phyloP scores from a whole-genome alignment of 2,797 vertebrate species.

The Gadopsis marmoratus region DNA sequence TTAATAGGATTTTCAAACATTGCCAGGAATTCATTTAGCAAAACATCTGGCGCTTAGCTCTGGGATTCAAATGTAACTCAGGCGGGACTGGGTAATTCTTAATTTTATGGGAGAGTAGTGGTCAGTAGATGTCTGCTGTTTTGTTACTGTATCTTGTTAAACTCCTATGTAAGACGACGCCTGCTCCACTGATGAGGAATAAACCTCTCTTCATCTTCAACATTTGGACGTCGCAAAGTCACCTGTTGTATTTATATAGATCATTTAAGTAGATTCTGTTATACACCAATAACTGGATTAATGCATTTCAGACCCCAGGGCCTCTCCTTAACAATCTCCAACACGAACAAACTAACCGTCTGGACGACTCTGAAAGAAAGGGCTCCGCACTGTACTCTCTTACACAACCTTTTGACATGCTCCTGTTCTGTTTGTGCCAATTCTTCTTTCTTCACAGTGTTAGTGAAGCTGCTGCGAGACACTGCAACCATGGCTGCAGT shows the following conservation, averaged over 20 bases:
- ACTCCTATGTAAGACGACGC: constrained; percentile 11
- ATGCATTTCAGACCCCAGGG: background rate
- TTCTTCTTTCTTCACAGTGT: constrained; percentile 57
- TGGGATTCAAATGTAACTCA: background rate
- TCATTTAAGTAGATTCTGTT: background rate
- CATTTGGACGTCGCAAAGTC: background rate
- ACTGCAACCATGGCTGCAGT: constrained; percentile 84
- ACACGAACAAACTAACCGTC: background rate
- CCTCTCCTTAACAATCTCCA: background rate
- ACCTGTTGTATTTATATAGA: background rate
- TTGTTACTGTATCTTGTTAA: background rate
- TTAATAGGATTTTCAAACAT: background rate
- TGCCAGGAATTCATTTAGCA: background rate
- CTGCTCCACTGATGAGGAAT: constrained; percentile 14
- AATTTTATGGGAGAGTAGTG: background rate
- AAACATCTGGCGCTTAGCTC: background rate
- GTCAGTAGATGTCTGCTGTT: background rate
- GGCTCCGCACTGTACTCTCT: background rate
- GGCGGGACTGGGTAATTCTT: background rate
- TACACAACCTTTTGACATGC: background rate
- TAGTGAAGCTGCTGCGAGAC: constrained; percentile 63
- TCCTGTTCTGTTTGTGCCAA: constrained; percentile 29
- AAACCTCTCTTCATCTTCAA: background rate
- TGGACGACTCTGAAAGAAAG: background rate
- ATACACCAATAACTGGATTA: background rate